Conservation (phyloP, 2,797 vertebrate genomes). For the Valencia hispanica region DNA sequence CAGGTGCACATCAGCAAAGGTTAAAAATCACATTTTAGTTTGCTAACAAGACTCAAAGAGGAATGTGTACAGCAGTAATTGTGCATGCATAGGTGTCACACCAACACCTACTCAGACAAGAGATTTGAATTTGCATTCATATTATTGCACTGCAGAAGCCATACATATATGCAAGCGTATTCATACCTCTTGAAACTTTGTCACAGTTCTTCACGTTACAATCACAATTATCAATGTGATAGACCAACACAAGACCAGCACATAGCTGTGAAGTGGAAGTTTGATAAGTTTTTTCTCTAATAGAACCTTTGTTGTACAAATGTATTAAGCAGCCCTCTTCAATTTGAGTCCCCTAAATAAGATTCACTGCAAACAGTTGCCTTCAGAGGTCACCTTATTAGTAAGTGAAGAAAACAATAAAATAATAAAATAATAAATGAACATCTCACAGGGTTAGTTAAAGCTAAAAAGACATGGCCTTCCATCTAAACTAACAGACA, state of each 20-base stretch:
- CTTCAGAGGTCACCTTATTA: background rate
- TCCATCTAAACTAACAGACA: background rate
- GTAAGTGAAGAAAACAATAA: background rate
- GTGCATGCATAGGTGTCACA: slow-evolving; percentile 66
- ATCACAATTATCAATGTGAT: background rate
- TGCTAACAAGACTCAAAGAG: slow-evolving; percentile 44
- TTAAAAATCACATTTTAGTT: slow-evolving; percentile 47
- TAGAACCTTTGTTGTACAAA: background rate
- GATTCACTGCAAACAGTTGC: background rate
- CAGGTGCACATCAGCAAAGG: slow-evolving; percentile 35
- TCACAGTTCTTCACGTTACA: background rate
- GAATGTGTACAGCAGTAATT: slow-evolving; percentile 54
- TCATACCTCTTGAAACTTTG: background rate
- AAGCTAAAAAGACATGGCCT: background rate
- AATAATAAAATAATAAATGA: background rate
- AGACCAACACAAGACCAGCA: background rate
- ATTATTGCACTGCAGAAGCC: slow-evolving; percentile 58
- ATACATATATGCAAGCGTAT: slow-evolving; percentile 24
- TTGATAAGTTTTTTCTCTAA: background rate
- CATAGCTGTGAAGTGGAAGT: background rate
- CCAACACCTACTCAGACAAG: slow-evolving; percentile 35
- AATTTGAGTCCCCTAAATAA: background rate
- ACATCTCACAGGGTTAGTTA: background rate
- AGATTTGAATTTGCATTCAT: slow-evolving; percentile 40
- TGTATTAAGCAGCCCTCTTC: background rate